These are phyloP conservation scores for Thymallus thymallus DNA, from an alignment of 2,113 vertebrate genomes.

Conservation along the genomic window DNA sequence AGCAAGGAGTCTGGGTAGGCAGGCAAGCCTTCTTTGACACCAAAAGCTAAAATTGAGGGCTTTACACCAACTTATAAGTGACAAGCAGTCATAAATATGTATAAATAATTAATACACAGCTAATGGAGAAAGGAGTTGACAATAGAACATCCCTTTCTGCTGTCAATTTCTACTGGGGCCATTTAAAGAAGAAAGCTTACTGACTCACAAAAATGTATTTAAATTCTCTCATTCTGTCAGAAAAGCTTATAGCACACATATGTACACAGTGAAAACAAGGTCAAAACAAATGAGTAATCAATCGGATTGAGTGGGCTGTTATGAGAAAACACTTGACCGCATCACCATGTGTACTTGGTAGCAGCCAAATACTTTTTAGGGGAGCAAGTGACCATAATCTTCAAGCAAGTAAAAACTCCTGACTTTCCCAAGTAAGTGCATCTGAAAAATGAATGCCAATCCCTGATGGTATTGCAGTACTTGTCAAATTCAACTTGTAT, in stretches of 20 bases:
- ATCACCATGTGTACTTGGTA: too few species aligned
- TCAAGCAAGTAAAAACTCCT: too few species aligned
- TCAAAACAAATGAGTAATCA: too few species aligned
- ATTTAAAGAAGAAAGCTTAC: slow-evolving; percentile 27
- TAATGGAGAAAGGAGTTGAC: slow-evolving; percentile 49
- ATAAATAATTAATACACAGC: slow-evolving; percentile 38
- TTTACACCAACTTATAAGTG: slow-evolving; percentile 50
- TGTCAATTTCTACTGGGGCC: slow-evolving; percentile 21
- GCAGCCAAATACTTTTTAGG: too few species aligned
- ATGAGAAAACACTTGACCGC: too few species aligned
- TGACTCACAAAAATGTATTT: slow-evolving; percentile 16
- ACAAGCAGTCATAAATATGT: slow-evolving; percentile 42
- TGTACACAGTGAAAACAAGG: too few species aligned
- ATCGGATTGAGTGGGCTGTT: too few species aligned
- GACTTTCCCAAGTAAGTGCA: too few species aligned
- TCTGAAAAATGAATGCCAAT: too few species aligned
- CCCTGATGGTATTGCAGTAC: too few species aligned
- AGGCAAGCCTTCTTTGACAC: slow-evolving; percentile 28
- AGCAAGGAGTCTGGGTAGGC: slow-evolving; percentile 22
- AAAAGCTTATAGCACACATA: neutral
- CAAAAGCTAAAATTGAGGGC: slow-evolving; percentile 22
- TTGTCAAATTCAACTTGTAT: too few species aligned
- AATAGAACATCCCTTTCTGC: slow-evolving; percentile 19
- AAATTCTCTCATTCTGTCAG: slow-evolving; percentile 1
- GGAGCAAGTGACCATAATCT: too few species aligned